phyloP scores from a whole-genome alignment of 2,797 vertebrate genomes.

The Ataeniobius toweri region DNA sequence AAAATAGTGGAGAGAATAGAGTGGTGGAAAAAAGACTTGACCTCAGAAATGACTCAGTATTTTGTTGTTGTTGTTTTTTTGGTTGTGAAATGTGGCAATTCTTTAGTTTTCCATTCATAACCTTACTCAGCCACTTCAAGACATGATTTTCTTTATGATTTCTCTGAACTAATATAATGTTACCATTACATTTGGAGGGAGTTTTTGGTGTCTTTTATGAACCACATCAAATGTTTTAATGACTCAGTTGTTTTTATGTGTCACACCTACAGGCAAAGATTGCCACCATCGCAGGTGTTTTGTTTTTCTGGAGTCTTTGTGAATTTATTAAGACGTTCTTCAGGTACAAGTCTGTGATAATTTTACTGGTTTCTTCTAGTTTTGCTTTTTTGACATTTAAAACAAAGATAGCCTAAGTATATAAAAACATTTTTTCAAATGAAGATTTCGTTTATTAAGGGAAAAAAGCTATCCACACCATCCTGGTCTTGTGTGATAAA shows the following conservation, averaged over 20 bases:
- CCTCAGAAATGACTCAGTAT: background rate
- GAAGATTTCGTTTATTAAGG: too few species aligned
- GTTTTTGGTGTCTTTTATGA: background rate
- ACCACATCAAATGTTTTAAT: background rate
- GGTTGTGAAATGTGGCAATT: background rate
- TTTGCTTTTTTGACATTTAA: too few species aligned
- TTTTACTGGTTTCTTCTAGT: background rate
- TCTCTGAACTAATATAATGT: background rate
- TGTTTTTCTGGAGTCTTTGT: background rate
- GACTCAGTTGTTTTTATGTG: slow-evolving; percentile 2
- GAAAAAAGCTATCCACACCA: too few species aligned
- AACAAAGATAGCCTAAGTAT: too few species aligned
- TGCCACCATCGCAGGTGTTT: background rate
- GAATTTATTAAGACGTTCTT: background rate
- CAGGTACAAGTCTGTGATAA: background rate
- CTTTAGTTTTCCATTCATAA: background rate
- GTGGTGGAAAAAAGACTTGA: background rate
- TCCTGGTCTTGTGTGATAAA: too few species aligned
- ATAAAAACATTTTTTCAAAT: too few species aligned
- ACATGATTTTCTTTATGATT: background rate
- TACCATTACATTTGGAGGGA: background rate
- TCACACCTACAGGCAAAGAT: background rate
- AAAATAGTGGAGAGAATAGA: too few species aligned
- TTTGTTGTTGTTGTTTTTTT: background rate
- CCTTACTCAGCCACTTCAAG: background rate